These are phyloP conservation scores for Gryllus longicercus DNA, from an alignment of 2,888 invertebrate species.

Conservation along the genomic window DNA sequence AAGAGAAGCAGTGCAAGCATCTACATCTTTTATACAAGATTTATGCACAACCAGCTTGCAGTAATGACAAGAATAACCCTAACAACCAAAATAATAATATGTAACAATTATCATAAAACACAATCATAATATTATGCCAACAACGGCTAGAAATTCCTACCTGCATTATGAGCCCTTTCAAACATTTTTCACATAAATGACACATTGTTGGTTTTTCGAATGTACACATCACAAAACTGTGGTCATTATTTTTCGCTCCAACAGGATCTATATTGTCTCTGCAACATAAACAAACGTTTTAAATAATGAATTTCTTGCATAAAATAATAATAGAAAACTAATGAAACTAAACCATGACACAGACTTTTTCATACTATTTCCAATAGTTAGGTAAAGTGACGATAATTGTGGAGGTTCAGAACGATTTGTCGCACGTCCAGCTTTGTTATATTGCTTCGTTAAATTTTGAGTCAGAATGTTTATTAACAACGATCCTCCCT, in stretches of 20 bases:
- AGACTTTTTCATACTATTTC: no score
- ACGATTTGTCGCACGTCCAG: no score
- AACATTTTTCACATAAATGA: neutral
- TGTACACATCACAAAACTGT: neutral
- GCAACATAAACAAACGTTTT: neutral
- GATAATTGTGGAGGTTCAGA: no score
- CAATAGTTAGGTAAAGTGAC: no score
- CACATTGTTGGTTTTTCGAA: conserved; percentile 1
- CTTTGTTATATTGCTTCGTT: no score
- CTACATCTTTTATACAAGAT: neutral
- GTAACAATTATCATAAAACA: neutral
- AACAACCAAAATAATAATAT: neutral
- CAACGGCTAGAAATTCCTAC: neutral
- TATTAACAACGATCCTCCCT: no score
- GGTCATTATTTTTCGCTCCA: neutral
- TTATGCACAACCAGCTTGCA: neutral
- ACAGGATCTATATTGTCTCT: neutral
- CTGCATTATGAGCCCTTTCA: neutral
- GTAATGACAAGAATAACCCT: neutral
- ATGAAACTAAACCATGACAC: no score
- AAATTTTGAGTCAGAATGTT: no score
- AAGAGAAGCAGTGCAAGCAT: neutral
- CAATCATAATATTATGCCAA: neutral
- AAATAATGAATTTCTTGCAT: no score
- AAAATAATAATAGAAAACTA: no score